Percentiles rank a stretch among this genome's conserved stretches.
phyloP scores from a whole-genome alignment of 2,888 invertebrate genomes.

The Podotricha telesiphe region DNA sequence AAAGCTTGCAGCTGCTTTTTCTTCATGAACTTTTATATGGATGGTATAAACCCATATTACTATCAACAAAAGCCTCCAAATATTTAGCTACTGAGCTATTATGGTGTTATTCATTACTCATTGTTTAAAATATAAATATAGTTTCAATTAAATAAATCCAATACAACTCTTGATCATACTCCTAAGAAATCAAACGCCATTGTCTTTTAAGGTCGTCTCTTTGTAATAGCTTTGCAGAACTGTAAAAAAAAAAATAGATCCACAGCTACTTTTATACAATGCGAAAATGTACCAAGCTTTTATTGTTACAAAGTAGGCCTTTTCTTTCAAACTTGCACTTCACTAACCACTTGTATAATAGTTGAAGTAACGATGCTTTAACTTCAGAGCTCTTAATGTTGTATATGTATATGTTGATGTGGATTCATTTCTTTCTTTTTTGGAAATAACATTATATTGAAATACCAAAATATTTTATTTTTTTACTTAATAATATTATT shows the following conservation, averaged over 20 bases:
- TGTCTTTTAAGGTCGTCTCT: slow-evolving; percentile 15
- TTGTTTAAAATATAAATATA: not conserved
- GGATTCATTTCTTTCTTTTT: no score
- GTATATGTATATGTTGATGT: no score
- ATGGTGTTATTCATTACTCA: no score
- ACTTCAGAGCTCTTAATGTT: not conserved
- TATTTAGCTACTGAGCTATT: no score
- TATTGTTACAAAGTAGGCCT: slow-evolving; percentile 14
- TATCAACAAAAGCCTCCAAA: no score
- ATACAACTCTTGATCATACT: not conserved
- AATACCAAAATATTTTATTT: no score
- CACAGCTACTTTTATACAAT: slow-evolving; percentile 23
- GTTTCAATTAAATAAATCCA: not conserved
- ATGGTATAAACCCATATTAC: no score
- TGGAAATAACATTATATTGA: no score
- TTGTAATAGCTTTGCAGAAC: not conserved
- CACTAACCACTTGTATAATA: slow-evolving; percentile 21
- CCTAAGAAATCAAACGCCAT: slow-evolving; percentile 15
- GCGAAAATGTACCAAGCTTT: slow-evolving; percentile 10
- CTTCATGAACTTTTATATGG: no score
- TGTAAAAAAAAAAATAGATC: slow-evolving; percentile 12
- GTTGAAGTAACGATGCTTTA: slow-evolving; percentile 16
- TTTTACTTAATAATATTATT: no score
- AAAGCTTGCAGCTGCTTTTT: no score
- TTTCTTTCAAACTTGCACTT: slow-evolving; percentile 28